phyloP scores from a whole-genome alignment of 2,113 vertebrate species.

The Callipepla californica region DNA sequence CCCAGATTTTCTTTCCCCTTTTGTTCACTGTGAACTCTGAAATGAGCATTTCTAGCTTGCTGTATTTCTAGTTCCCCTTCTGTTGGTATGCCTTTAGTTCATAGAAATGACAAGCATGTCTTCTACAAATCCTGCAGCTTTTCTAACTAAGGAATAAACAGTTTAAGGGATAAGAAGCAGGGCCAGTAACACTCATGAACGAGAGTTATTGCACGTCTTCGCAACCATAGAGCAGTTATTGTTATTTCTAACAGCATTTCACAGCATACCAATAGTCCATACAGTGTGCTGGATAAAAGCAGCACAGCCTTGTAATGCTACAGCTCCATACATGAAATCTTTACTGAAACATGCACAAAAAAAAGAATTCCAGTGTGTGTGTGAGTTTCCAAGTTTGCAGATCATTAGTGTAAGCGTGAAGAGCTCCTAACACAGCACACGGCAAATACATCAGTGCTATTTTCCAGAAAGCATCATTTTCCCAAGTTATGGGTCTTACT shows the following conservation, averaged over 20 bases:
- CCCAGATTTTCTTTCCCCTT: neutral
- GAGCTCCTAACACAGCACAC: neutral
- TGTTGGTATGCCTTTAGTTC: neutral
- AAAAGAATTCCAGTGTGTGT: neutral
- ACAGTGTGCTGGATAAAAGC: neutral
- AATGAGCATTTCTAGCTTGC: neutral
- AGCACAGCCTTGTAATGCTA: neutral
- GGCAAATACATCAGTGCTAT: conserved; percentile 41
- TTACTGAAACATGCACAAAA: neutral
- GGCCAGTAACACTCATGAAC: neutral
- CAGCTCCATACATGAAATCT: neutral
- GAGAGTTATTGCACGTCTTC: neutral
- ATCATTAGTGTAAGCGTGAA: conserved; percentile 3
- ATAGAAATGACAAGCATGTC: neutral
- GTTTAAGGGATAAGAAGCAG: neutral
- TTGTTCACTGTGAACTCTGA: neutral
- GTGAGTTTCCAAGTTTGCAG: conserved; percentile 34
- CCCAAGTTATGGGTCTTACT: conserved; percentile 45
- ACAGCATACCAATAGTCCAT: neutral
- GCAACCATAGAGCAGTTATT: neutral
- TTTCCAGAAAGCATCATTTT: conserved; percentile 49
- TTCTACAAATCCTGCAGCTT: neutral
- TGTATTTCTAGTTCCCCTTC: neutral
- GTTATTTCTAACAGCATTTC: conserved; percentile 1
- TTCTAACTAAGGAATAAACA: neutral